Evolutionary conservation across 64 coral and sea anemone species (phyloP).

Genomic region (Porites lutea): DNA sequence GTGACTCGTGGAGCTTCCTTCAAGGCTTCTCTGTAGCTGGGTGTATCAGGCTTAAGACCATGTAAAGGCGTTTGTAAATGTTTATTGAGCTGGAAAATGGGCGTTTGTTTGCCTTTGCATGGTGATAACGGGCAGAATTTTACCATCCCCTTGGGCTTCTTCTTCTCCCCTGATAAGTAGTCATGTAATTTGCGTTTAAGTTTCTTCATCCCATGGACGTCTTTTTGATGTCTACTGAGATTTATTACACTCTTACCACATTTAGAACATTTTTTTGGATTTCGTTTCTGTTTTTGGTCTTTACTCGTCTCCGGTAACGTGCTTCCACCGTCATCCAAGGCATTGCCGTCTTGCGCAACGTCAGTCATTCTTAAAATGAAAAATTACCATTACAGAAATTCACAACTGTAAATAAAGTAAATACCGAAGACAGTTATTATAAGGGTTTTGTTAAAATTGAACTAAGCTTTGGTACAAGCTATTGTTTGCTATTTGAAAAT

Average conservation of each 20-base stretch:
- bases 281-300: background rate
- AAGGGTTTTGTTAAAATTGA: no score
- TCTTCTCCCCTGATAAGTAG: conserved; percentile 41
- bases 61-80: conserved; percentile 41
- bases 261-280: conserved; percentile 20
- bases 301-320: background rate
- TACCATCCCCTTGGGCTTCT: conserved; percentile 42
- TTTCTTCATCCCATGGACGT: conserved; percentile 62
- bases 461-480: no score
- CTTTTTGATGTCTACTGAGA: conserved; percentile 59
- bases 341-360: background rate
- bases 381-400: no score
- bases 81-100: conserved; percentile 46
- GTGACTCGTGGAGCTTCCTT: conserved; percentile 6
- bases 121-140: conserved; percentile 69
- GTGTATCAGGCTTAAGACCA: conserved; percentile 12
- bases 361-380: no score
- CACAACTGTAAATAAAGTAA: no score
- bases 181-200: conserved; percentile 35
- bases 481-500: no score
- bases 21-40: background rate
- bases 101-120: conserved; percentile 34
- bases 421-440: no score
- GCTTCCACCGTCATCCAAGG: background rate
- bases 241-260: conserved; percentile 36